phyloP scores from a whole-genome alignment of 2,797 vertebrate species.

The Mormyrops attenuatus region DNA sequence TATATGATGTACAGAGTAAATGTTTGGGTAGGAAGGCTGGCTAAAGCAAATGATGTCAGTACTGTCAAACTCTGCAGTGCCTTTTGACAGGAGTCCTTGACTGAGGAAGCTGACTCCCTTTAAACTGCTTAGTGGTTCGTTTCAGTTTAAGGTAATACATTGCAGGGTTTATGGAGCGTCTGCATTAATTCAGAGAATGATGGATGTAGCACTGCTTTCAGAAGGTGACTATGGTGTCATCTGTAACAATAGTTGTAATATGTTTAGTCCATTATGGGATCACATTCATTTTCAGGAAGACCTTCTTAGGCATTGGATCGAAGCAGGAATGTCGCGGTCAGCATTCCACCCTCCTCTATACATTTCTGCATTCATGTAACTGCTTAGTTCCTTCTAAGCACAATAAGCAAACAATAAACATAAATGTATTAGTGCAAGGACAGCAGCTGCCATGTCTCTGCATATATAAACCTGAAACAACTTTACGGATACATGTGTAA shows the following conservation, averaged over 20 bases:
- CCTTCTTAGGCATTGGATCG: not conserved
- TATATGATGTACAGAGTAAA: not conserved
- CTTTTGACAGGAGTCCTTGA: not conserved
- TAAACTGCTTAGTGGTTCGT: not conserved
- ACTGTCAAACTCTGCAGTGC: not conserved
- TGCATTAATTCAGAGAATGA: not conserved
- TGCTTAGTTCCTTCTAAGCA: not conserved
- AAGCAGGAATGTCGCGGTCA: not conserved
- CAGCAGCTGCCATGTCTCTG: not conserved
- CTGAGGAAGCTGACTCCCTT: not conserved
- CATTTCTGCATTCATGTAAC: not conserved
- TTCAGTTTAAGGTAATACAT: not conserved
- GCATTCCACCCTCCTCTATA: not conserved
- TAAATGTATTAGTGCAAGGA: not conserved
- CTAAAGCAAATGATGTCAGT: not conserved
- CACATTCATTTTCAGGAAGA: not conserved
- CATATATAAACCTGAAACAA: not conserved
- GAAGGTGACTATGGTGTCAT: not conserved
- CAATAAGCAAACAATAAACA: not conserved
- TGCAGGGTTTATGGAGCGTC: not conserved
- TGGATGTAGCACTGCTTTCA: not conserved
- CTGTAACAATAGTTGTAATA: not conserved
- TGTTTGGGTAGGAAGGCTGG: not conserved
- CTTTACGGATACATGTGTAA: not conserved
- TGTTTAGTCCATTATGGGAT: not conserved